Base-by-base conservation (phyloP, 2,113 vertebrate species). In the Actenoides hombroni region DNA sequence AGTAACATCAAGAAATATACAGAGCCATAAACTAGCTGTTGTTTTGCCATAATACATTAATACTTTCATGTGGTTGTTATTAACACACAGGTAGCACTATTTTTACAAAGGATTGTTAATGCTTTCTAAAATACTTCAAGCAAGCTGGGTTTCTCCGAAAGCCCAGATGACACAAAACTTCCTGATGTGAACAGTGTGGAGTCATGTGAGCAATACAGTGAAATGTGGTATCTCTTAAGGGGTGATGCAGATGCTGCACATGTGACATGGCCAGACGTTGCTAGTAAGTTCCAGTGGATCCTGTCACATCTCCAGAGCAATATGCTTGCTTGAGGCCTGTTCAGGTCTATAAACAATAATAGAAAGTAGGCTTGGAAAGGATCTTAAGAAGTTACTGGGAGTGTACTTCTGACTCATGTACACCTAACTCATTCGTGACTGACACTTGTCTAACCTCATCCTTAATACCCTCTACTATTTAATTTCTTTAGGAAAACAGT, bases 231-330 rank as follows among this genome's bases (percentile, higher is more conserved):
- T 64, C 53, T 78, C 65, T 76, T 70, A 37, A 0, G 4, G 57
- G 44, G 16, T 54, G 24, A 25, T 11, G n/a, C 26, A 29, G 19
- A 11, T 31, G 25, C 69, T 56, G 25, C 42, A 26, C 0, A 0
- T 61, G 16, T 61, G 70, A n/a, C 19, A 10, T 25, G 0, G 0
- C 19, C 15, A 63, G 61, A 19, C 5, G 3, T 10, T 77, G 39
- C 10, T 23, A 28, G 29, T 0, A 3, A 37, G 31, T 71, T 79
- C 82, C 29, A 33, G 48, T 35, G 46, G 48, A 59, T 75, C 35
- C 37, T 59, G 33, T 75, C 51, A 35, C 7, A 10, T 39, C 53
- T 71, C 20, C 39, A 73, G 65, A 78, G 28, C 10, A 83, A 54
- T 12, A 17, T 49, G 9, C 46, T 85, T 71, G 14, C 28, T 63